Percentiles rank a stretch among this genome's conserved stretches.
phyloP scores from a whole-genome alignment of 2,888 invertebrate species.

The Dimorphilus gyrociliatus region DNA sequence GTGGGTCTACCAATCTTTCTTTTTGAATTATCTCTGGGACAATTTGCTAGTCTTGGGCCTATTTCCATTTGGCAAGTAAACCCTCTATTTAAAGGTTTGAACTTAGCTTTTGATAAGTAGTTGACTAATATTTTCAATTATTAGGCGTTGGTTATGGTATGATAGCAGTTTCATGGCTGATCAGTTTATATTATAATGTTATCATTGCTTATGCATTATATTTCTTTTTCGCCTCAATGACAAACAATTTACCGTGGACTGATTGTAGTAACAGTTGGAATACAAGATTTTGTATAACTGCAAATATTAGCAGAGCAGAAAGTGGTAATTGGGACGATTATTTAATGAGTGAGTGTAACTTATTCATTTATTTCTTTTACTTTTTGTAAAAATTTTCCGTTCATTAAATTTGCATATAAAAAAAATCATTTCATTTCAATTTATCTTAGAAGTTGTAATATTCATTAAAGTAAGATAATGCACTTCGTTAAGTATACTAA shows the following conservation, averaged over 20 bases:
- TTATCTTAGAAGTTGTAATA: too few species aligned
- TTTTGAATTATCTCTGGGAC: constrained; percentile 10
- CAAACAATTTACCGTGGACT: constrained; percentile 19
- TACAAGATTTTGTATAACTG: constrained; percentile 14
- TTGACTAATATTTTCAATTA: too few species aligned
- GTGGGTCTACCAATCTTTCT: constrained; percentile 27
- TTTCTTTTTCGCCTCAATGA: constrained; percentile 24
- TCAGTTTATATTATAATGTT: constrained; percentile 24
- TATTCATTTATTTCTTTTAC: too few species aligned
- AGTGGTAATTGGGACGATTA: constrained; percentile 2
- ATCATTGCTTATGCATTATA: constrained; percentile 22
- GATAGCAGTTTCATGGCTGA: constrained; percentile 17
- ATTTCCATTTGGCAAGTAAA: constrained; percentile 19
- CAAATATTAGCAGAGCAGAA: constrained; percentile 12
- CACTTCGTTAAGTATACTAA: too few species aligned
- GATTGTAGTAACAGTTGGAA: constrained; percentile 22
- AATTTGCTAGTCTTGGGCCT: constrained; percentile 17
- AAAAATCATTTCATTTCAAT: too few species aligned
- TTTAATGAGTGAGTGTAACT: too few species aligned
- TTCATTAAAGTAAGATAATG: too few species aligned
- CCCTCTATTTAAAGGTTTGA: constrained; percentile 22
- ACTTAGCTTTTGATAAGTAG: too few species aligned
- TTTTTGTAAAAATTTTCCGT: too few species aligned
- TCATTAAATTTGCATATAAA: too few species aligned
- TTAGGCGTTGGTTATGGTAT: constrained; percentile 24